Evolutionary conservation across 2,797 vertebrate species (phyloP).

Genomic region (Pterois miles): DNA sequence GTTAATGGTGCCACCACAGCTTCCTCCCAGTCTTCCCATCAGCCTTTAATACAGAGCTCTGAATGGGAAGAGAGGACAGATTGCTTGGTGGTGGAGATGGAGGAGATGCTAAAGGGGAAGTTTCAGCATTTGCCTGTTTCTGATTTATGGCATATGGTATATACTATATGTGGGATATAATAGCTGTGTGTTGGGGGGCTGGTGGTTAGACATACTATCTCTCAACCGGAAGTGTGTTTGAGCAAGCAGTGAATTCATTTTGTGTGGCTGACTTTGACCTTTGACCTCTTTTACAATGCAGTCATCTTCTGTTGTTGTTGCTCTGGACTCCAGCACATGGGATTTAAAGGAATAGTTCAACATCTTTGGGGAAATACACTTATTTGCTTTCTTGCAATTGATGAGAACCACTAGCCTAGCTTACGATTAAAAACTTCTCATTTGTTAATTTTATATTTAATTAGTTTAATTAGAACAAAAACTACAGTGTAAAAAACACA

Average conservation of each 20-base stretch:
- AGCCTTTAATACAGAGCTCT: slow-evolving; percentile 72
- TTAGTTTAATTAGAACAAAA: neutral
- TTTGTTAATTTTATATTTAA: neutral
- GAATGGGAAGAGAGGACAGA: slow-evolving; percentile 9
- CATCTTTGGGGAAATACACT: accelerated
- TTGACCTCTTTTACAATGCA: slow-evolving; percentile 4
- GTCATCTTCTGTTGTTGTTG: neutral
- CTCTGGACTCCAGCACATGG: neutral
- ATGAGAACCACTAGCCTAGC: neutral
- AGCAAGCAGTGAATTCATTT: neutral
- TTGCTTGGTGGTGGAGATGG: neutral
- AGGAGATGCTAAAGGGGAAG: slow-evolving; percentile 41
- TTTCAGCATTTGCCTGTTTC: slow-evolving; percentile 45
- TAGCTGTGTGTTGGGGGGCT: slow-evolving; percentile 4
- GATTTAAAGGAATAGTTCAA: neutral
- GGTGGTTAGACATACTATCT: slow-evolving; percentile 8
- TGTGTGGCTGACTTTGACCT: slow-evolving; percentile 4
- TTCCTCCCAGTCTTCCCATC: slow-evolving; percentile 76
- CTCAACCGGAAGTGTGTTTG: neutral
- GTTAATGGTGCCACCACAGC: slow-evolving; percentile 77
- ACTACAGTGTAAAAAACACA: neutral
- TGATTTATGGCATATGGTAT: slow-evolving; percentile 63
- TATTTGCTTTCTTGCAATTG: neutral
- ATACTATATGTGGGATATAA: slow-evolving; percentile 52
- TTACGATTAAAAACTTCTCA: neutral